A percentile compares a stretch with the other conserved stretches of the same genome.
Conservation (phyloP, 2,113 vertebrate genomes). For the Diphyllodes magnificus region DNA sequence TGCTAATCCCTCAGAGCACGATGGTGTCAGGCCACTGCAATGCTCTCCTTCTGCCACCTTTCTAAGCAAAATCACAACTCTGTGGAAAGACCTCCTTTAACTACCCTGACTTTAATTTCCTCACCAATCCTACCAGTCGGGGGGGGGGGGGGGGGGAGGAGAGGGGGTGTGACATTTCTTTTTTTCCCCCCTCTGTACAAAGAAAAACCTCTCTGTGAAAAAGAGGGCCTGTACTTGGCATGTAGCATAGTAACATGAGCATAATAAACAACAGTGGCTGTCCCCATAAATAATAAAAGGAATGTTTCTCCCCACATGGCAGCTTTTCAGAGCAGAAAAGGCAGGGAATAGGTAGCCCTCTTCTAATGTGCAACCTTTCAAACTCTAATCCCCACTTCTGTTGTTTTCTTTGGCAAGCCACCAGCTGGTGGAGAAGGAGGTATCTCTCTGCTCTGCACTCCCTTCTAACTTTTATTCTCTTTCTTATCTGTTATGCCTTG, state of each 20-base stretch:
- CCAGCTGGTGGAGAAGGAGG: neutral
- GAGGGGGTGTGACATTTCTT: neutral
- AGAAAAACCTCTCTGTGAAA: constrained; percentile 15
- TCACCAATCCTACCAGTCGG: neutral
- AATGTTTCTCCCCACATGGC: constrained; percentile 48
- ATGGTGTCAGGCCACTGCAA: neutral
- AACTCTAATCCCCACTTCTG: constrained; percentile 1
- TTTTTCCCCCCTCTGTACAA: neutral
- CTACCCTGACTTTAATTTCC: neutral
- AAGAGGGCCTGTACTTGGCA: constrained; percentile 46
- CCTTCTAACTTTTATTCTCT: neutral
- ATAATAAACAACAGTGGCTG: constrained; percentile 49
- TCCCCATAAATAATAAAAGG: constrained; percentile 63
- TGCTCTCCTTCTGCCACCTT: neutral
- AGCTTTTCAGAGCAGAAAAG: constrained; percentile 41
- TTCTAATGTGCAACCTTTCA: neutral
- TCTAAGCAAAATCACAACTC: neutral
- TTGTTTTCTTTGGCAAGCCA: constrained; percentile 40
- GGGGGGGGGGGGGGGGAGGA: rapidly evolving
- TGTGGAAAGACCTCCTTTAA: neutral
- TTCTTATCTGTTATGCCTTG: constrained; percentile 18
- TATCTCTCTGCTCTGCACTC: neutral
- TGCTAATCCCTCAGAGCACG: neutral
- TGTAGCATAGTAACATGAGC: constrained; percentile 42
- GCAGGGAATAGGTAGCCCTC: neutral